Percentiles rank a stretch among this genome's conserved stretches.
Evolutionary conservation across 2,797 vertebrate species (phyloP).

Genomic region (Peromyscus attwateri): DNA sequence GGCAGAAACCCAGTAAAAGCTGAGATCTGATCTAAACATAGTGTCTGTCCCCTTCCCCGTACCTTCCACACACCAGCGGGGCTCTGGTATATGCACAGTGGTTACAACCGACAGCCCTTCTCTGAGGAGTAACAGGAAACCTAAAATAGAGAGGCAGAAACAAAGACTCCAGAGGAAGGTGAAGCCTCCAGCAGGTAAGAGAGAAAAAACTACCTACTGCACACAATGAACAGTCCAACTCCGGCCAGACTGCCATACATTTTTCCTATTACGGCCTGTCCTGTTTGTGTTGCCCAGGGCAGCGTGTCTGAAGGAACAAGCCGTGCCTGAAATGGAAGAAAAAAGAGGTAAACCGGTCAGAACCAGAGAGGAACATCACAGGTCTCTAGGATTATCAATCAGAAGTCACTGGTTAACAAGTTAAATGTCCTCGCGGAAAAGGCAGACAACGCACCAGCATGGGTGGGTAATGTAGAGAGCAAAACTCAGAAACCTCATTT

Average conservation of each 20-base stretch:
- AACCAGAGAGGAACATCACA: neutral
- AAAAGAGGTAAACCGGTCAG: neutral
- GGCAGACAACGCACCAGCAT: neutral
- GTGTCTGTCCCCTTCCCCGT: neutral
- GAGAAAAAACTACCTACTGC: neutral
- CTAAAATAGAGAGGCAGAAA: neutral
- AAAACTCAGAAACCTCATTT: slow-evolving; percentile 14
- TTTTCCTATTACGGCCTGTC: neutral
- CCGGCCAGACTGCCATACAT: neutral
- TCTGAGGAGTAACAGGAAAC: neutral
- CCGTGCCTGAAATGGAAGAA: neutral
- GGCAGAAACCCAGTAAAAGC: neutral
- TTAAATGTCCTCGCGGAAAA: neutral
- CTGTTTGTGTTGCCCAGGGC: slow-evolving; percentile 9
- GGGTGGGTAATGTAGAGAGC: neutral
- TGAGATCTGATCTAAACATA: neutral
- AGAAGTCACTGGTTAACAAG: neutral
- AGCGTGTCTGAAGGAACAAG: neutral
- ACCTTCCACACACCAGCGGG: neutral
- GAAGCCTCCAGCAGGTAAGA: neutral
- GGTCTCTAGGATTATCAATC: neutral
- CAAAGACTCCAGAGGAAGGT: neutral
- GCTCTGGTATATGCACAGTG: neutral
- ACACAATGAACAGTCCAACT: neutral
- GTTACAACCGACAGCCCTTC: neutral